These are phyloP conservation scores for Cyprinus carpio DNA, from an alignment of 2,113 vertebrate genomes.

Conservation along the genomic window DNA sequence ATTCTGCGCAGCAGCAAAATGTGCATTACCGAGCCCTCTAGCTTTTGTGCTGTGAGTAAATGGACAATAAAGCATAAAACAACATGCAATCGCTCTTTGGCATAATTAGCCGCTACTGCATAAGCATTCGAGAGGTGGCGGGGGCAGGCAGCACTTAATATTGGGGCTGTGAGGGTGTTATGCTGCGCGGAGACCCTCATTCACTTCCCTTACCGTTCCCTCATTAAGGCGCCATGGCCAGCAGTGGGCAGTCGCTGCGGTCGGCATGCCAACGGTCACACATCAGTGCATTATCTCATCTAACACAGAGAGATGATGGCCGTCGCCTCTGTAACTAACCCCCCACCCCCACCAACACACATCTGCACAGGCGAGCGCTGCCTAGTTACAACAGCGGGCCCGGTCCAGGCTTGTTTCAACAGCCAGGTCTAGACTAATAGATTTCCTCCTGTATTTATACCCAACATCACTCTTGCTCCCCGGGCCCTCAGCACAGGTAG, in stretches of 20 bases:
- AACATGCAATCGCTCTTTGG: conserved; percentile 53
- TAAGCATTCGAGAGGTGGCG: conserved; percentile 6
- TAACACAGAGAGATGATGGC: conserved; percentile 82
- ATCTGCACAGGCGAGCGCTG: not conserved
- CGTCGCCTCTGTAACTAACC: conserved; percentile 63
- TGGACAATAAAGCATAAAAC: conserved; percentile 60
- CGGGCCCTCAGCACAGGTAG: conserved; percentile 86
- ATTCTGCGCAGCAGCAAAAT: conserved; percentile 45
- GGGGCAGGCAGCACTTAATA: conserved; percentile 73
- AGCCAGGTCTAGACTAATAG: conserved; percentile 84
- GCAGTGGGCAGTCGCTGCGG: conserved; percentile 76
- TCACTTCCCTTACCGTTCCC: conserved; percentile 19
- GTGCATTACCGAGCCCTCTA: conserved; percentile 49
- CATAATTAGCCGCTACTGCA: conserved; percentile 53
- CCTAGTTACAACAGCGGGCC: conserved; percentile 58
- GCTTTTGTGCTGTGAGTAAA: conserved; percentile 55
- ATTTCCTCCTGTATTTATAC: conserved; percentile 92
- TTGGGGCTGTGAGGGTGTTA: conserved; percentile 47
- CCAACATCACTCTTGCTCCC: conserved; percentile 89
- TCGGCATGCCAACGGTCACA: conserved; percentile 79
- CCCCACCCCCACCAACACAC: conserved; percentile 29
- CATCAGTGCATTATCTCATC: conserved; percentile 79
- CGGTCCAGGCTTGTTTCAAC: conserved; percentile 69
- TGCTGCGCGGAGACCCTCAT: not conserved
- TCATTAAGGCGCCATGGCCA: conserved; percentile 78